Evolutionary conservation across 2,113 vertebrate species (phyloP).

Genomic region (Sorex fumeus): DNA sequence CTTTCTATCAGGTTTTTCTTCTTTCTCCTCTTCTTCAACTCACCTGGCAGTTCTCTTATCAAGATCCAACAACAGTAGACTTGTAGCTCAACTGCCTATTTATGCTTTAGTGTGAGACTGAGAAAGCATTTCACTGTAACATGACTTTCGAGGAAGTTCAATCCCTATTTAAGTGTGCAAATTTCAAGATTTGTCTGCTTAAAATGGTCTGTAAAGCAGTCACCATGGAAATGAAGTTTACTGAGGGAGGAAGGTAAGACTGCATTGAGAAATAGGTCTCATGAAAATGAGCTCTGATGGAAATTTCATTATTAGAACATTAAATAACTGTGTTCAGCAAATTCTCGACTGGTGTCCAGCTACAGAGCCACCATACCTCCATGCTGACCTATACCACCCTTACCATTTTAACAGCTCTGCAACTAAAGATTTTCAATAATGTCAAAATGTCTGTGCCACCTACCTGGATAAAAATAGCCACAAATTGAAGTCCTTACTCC

Average conservation of each 20-base stretch:
- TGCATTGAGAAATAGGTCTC: constrained; percentile 6
- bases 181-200: constrained; percentile 42
- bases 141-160: constrained; percentile 68
- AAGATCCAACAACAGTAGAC: constrained; percentile 68
- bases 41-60: constrained; percentile 75
- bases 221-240: constrained; percentile 4
- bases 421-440: background rate
- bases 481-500: background rate
- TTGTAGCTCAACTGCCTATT: constrained; percentile 56
- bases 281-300: constrained; percentile 22
- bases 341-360: background rate
- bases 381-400: background rate
- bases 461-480: background rate
- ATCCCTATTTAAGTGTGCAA: constrained; percentile 45
- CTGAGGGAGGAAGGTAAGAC: background rate
- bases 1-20: constrained; percentile 70
- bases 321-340: constrained; percentile 48
- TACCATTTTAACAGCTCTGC: background rate
- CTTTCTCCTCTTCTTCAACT: constrained; percentile 78
- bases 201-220: constrained; percentile 29
- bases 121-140: constrained; percentile 60
- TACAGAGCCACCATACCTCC: background rate
- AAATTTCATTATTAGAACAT: constrained; percentile 30
- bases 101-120: constrained; percentile 39
- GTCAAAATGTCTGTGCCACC: background rate